Evolutionary conservation across 2,113 vertebrate species (phyloP).

Genomic region (Actinemys pallida): DNA sequence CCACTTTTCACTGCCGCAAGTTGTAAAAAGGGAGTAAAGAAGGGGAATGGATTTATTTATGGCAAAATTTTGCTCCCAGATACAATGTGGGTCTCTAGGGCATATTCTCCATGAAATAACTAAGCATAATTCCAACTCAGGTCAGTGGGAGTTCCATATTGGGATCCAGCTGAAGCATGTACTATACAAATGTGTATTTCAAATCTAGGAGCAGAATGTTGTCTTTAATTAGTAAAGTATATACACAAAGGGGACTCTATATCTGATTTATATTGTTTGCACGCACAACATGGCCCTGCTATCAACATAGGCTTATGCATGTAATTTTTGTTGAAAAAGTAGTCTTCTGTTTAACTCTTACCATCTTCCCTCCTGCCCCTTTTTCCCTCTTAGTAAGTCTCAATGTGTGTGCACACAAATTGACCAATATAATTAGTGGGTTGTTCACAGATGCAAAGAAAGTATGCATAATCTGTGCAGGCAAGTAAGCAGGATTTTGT

Average conservation of each 20-base stretch:
- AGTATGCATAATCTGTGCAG: not conserved
- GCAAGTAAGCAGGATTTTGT: not conserved
- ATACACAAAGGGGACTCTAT: not conserved
- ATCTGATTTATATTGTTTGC: conserved; percentile 33
- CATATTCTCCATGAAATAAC: not conserved
- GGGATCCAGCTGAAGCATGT: not conserved
- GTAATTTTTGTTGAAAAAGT: conserved; percentile 20
- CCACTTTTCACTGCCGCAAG: conserved; percentile 38
- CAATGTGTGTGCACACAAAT: not conserved
- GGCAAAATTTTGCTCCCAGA: not conserved
- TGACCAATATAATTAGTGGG: not conserved
- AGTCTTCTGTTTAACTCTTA: not conserved
- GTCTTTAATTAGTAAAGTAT: conserved; percentile 25
- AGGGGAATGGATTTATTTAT: not conserved
- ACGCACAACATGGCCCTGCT: not conserved
- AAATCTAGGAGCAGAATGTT: conserved; percentile 34
- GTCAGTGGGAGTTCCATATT: not conserved
- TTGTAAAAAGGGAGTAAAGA: conserved; percentile 50
- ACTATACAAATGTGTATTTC: not conserved
- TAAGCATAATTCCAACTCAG: not conserved
- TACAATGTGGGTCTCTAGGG: not conserved
- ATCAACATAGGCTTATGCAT: not conserved
- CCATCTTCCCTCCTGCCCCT: not conserved
- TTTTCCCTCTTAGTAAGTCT: not conserved
- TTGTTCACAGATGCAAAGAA: not conserved